Conservation (phyloP, 2,888 invertebrate species). For the Leucophenga montana region DNA sequence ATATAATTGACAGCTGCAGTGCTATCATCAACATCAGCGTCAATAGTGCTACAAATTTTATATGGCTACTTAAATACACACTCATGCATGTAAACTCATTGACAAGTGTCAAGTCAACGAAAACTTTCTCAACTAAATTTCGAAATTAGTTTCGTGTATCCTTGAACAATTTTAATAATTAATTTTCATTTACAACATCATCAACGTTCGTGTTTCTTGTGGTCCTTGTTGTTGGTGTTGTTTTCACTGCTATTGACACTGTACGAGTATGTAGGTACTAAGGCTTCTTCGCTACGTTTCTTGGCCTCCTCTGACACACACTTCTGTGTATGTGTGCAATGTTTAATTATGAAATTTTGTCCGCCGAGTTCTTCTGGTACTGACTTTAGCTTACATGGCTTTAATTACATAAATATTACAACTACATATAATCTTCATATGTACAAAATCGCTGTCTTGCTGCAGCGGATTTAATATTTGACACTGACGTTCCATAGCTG, state of each 20-base stretch:
- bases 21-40: neutral
- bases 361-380: neutral
- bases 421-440: too few relatives aligned
- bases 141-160: slow-evolving; percentile 45
- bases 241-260: neutral
- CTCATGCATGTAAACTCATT: neutral
- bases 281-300: neutral
- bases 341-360: slow-evolving; percentile 22
- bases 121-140: slow-evolving; percentile 28
- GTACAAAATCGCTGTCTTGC: too few relatives aligned
- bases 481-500: too few relatives aligned
- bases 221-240: neutral
- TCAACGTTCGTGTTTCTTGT: slow-evolving; percentile 5
- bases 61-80: neutral
- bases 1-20: neutral
- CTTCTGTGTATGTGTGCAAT: neutral
- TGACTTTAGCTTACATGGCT: neutral
- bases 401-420: neutral
- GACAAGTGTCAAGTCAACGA: neutral
- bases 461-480: too few relatives aligned
- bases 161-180: slow-evolving; percentile 39
- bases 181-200: slow-evolving; percentile 31
- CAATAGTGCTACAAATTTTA: neutral
- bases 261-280: neutral
- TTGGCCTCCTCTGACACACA: neutral